Evolutionary conservation across 2,888 invertebrate species (phyloP).

Genomic region (Xanthia icteritia): DNA sequence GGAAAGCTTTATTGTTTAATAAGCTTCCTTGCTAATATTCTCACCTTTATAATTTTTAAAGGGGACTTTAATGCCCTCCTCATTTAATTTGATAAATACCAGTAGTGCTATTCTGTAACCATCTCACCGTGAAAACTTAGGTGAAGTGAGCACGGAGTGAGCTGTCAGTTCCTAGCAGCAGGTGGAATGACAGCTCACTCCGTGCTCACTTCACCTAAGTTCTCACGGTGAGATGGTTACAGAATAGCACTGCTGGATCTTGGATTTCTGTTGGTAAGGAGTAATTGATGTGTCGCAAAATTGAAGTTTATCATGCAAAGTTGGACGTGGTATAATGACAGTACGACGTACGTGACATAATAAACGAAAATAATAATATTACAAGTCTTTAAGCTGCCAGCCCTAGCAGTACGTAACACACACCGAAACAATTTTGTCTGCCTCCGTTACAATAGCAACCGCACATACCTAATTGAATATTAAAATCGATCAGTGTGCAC

Average conservation of each 20-base stretch:
- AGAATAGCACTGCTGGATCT: too few species aligned
- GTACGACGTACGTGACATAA: not conserved
- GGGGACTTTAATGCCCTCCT: not conserved
- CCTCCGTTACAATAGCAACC: not conserved
- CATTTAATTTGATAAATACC: not conserved
- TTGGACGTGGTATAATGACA: not conserved
- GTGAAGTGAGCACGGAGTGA: too few species aligned
- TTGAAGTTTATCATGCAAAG: too few species aligned
- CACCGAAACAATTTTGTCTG: not conserved
- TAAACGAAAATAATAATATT: not conserved
- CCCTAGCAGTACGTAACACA: not conserved
- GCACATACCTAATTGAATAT: not conserved
- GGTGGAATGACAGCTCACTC: too few species aligned
- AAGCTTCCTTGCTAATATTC: not conserved
- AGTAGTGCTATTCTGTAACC: too few species aligned
- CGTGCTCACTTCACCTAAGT: too few species aligned
- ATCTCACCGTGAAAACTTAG: too few species aligned
- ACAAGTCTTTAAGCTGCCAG: too few species aligned
- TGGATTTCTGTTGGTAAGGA: not conserved
- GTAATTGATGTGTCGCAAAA: not conserved
- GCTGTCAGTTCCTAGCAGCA: too few species aligned
- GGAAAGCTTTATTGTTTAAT: constrained; percentile 6
- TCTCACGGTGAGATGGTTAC: too few species aligned
- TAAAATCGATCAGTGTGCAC: not conserved
- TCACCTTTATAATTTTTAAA: not conserved